Evolutionary conservation across 2,113 vertebrate species (phyloP).

Genomic region (Podocnemis expansa): DNA sequence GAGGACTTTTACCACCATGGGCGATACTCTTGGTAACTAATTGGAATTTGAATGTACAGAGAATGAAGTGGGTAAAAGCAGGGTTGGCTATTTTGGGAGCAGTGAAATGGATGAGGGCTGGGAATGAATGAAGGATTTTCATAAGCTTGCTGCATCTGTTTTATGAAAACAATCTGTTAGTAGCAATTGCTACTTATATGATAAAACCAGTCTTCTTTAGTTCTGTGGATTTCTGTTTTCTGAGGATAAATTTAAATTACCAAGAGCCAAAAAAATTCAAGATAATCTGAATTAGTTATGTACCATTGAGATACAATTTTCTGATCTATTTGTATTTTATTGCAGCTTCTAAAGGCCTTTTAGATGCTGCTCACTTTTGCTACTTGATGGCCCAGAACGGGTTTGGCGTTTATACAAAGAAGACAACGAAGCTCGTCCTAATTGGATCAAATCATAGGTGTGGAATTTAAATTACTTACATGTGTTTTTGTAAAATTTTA

Average conservation of each 20-base stretch:
- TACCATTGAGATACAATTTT: neutral
- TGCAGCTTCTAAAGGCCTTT: constrained; percentile 90
- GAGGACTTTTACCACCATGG: constrained; percentile 94
- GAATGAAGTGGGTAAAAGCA: constrained; percentile 1
- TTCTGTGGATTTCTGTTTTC: neutral
- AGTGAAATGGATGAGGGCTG: neutral
- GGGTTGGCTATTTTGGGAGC: neutral
- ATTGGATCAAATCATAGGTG: constrained; percentile 97
- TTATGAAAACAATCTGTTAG: neutral
- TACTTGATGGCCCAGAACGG: constrained; percentile 97
- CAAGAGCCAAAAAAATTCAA: neutral
- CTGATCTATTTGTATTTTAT: neutral
- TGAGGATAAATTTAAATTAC: neutral
- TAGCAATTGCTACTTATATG: neutral
- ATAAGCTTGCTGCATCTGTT: neutral
- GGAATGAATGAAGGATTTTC: neutral
- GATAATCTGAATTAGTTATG: neutral
- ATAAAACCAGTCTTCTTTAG: neutral
- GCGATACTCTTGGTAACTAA: constrained; percentile 92
- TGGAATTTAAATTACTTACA: neutral
- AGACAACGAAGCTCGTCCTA: constrained; percentile 93
- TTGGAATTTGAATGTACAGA: neutral
- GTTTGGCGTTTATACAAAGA: constrained; percentile 93
- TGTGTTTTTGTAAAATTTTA: neutral
- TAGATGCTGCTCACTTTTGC: constrained; percentile 97